Percentiles rank a stretch among this genome's conserved stretches.
phyloP scores from a whole-genome alignment of 2,797 vertebrate genomes.

The Toxotes lorentzi region DNA sequence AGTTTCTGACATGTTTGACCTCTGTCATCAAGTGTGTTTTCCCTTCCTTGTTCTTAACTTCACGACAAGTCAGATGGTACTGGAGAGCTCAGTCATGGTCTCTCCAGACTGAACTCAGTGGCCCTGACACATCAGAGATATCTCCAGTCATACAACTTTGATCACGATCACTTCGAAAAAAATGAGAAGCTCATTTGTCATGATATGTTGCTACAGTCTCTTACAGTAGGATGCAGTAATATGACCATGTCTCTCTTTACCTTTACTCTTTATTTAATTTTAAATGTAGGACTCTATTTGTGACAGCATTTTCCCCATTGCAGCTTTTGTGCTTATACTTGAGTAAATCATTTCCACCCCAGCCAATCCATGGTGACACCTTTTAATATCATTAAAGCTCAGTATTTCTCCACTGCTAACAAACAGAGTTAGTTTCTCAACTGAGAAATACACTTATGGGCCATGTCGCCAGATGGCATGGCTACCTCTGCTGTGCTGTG shows the following conservation, averaged over 20 bases:
- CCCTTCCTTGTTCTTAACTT: neutral
- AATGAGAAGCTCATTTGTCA: neutral
- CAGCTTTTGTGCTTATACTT: neutral
- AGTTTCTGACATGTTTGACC: constrained; percentile 6
- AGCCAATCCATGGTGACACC: neutral
- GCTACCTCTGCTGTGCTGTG: neutral
- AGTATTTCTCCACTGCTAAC: neutral
- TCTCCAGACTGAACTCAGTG: neutral
- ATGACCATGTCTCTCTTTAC: too few relatives aligned
- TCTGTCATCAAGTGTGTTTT: neutral
- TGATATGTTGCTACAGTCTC: neutral
- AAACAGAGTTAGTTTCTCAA: too few relatives aligned
- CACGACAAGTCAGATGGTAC: neutral
- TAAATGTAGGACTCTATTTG: neutral
- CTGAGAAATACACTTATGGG: constrained; percentile 1
- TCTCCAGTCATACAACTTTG: too few relatives aligned
- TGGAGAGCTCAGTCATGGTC: neutral
- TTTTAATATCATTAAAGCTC: neutral
- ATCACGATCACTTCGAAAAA: neutral
- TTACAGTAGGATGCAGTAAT: neutral
- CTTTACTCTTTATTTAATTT: neutral
- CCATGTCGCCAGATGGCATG: constrained; percentile 18
- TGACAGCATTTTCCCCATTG: neutral
- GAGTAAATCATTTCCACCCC: neutral
- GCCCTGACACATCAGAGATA: neutral